Evolutionary conservation across 2,888 invertebrate species (phyloP), one percentile per base, ranked within the genome.

Genomic region (Balanococcus diminutus): DNA sequence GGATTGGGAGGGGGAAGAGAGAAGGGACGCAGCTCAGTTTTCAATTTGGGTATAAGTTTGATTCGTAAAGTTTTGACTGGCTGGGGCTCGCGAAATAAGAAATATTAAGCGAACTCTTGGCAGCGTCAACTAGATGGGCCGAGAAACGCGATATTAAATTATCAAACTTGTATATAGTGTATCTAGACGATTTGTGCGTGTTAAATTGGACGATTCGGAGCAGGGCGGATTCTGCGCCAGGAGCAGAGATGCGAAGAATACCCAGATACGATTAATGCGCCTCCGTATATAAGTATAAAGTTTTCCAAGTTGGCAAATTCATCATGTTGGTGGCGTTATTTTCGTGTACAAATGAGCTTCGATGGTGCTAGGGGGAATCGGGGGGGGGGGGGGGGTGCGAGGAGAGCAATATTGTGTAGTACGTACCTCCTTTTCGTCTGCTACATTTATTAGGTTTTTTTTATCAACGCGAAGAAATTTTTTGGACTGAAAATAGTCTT

Each of bases 251-350:
- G n/a, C 32, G 75, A 28, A 25, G 28, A 51, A 4, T 9, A 9
- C 3, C 25, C 4, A 32, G n/a, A 22, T 16, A 72, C 72, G 72
- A 72, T 72, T 72, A 72, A 75, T 75, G 75, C 19, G 32, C 2
- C n/a, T 11, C 22, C 32, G 67, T 67, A n/a, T n/a, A n/a, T n/a
- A n/a, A n/a, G n/a, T n/a, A n/a, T n/a, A 75, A 75, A 32, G 31
- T 75, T 75, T 75, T 6, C 32, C n/a, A 75, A 75, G n/a, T 75
- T 32, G 75, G 75, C 32, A 75, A 75, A 75, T 75, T 75, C 75
- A 75, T 75, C 75, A 75, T 75, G 6, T n/a, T 32, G 75, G 32
- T 75, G 36, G 14, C 31, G 67, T 67, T 67, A 67, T 28, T 16
- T 14, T 8, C 19, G 51, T n/a, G 4, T 51, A 51, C 6, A 19